Evolutionary conservation across 1,140 invertebrate genomes (phyloP).

Genomic region (Zaprionus camerounensis): DNA sequence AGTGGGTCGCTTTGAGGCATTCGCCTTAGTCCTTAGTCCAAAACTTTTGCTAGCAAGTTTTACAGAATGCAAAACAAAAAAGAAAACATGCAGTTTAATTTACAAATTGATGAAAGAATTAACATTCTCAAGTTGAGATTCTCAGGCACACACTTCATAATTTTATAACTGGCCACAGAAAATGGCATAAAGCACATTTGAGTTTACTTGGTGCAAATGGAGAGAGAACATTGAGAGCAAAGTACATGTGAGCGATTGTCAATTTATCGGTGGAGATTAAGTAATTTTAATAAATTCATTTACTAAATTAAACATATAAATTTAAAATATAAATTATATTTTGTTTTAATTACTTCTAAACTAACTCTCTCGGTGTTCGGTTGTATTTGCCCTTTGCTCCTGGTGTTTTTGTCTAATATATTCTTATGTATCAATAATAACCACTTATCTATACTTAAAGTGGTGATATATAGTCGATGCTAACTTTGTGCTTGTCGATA

Average conservation of each 20-base stretch:
- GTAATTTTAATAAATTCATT: not conserved
- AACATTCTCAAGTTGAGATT: not conserved
- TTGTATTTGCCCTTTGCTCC: no score
- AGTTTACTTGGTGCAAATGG: not conserved
- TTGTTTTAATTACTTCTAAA: no score
- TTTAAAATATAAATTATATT: no score
- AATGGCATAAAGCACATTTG: not conserved
- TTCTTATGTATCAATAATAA: no score
- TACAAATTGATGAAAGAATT: constrained; percentile 1
- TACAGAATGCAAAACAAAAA: not conserved
- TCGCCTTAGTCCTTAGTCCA: not conserved
- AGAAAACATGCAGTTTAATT: constrained; percentile 49
- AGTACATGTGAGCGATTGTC: not conserved
- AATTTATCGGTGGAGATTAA: not conserved
- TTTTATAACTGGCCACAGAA: not conserved
- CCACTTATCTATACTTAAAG: no score
- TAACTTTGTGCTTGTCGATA: no score
- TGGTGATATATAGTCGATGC: no score
- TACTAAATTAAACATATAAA: no score
- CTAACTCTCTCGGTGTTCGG: no score
- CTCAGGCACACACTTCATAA: not conserved
- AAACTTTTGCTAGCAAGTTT: not conserved
- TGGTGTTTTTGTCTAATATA: no score
- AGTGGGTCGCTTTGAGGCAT: constrained; percentile 7
- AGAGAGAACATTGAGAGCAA: not conserved